These are phyloP conservation scores for Phalanger gymnotis DNA, from an alignment of 2,797 vertebrate species.

Conservation along the genomic window DNA sequence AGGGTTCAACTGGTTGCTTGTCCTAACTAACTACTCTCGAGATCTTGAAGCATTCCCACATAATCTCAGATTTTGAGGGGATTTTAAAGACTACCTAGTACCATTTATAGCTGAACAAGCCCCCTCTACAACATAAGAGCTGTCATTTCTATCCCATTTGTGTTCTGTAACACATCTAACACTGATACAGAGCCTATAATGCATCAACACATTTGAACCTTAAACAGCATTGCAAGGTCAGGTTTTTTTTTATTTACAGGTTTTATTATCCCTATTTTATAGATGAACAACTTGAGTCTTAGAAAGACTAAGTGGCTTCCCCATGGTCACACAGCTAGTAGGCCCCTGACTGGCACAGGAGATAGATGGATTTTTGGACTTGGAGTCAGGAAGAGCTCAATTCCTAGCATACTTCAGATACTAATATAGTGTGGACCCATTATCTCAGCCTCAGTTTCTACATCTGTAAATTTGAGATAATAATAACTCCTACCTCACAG, in stretches of 20 bases:
- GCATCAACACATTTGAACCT: background rate
- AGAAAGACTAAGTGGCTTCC: background rate
- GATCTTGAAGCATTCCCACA: background rate
- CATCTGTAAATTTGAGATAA: background rate
- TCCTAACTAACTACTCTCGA: background rate
- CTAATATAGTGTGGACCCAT: background rate
- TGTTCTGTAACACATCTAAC: background rate
- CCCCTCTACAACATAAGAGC: background rate
- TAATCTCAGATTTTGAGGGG: background rate
- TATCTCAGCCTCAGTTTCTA: background rate
- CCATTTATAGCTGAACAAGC: background rate
- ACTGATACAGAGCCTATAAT: background rate
- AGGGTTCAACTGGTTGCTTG: background rate
- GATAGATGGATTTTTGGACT: background rate
- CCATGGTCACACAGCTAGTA: background rate
- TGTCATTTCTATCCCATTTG: background rate
- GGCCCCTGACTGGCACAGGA: background rate
- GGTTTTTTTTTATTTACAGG: background rate
- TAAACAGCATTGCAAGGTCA: background rate
- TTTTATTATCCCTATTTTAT: background rate
- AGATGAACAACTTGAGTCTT: background rate
- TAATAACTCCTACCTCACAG: background rate
- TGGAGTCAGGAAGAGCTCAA: background rate
- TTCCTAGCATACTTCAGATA: background rate
- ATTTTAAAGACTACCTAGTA: background rate